Conservation (phyloP, 2,797 vertebrate genomes). For the Myotis daubentonii region DNA sequence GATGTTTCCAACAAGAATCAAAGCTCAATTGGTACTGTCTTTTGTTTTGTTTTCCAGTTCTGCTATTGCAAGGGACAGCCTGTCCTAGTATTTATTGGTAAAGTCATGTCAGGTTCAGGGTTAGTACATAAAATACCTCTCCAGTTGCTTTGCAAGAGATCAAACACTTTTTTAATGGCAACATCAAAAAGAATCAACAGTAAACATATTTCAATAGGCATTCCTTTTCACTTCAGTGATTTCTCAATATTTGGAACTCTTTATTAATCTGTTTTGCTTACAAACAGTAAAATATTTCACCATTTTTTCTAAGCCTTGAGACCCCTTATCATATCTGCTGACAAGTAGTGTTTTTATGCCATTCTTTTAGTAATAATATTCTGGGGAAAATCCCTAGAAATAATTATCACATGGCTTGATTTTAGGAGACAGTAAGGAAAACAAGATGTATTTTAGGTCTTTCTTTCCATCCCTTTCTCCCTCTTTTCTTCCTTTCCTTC, state of each 20-base stretch:
- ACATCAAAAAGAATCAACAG: slow-evolving; percentile 70
- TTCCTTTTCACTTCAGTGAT: slow-evolving; percentile 65
- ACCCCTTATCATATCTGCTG: neutral
- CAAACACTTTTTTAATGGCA: slow-evolving; percentile 58
- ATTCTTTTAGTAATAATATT: slow-evolving; percentile 11
- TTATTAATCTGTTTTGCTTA: slow-evolving; percentile 42
- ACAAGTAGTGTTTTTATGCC: slow-evolving; percentile 1
- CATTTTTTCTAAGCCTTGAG: neutral
- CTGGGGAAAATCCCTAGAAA: neutral
- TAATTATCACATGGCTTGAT: neutral
- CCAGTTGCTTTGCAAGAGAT: slow-evolving; percentile 52
- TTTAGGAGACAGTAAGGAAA: neutral
- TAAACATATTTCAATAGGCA: slow-evolving; percentile 70
- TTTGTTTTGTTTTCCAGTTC: slow-evolving; percentile 57
- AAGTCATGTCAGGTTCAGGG: slow-evolving; percentile 60
- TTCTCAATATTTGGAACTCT: slow-evolving; percentile 54
- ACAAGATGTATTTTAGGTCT: neutral
- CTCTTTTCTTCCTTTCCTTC: neutral
- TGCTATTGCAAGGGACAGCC: slow-evolving; percentile 66
- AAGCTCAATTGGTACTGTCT: slow-evolving; percentile 42
- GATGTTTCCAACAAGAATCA: slow-evolving; percentile 44
- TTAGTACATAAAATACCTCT: slow-evolving; percentile 69
- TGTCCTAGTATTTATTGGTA: slow-evolving; percentile 72
- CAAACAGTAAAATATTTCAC: slow-evolving; percentile 13
- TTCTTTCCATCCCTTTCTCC: neutral